A percentile compares a stretch with the other conserved stretches of the same genome.
phyloP scores from a whole-genome alignment of 2,797 vertebrate genomes.

The Zalophus californianus region DNA sequence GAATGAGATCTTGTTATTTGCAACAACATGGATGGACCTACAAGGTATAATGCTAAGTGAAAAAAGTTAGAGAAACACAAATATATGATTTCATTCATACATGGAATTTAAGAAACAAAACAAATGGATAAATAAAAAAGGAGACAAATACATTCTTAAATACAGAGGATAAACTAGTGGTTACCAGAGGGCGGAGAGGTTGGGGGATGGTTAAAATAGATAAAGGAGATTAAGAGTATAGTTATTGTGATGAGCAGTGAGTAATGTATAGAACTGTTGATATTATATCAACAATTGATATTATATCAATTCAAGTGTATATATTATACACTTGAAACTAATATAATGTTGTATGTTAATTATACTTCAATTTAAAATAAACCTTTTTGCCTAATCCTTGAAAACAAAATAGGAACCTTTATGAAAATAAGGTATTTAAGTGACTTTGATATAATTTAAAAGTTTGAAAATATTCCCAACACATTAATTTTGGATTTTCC shows the following conservation, averaged over 20 bases:
- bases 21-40: background rate
- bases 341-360: background rate
- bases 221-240: background rate
- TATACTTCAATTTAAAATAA: background rate
- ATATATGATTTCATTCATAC: background rate
- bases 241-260: background rate
- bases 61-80: background rate
- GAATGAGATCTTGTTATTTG: background rate
- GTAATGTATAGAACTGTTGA: background rate
- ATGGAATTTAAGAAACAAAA: background rate
- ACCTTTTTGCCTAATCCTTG: background rate
- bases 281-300: too few species aligned
- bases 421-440: constrained; percentile 34
- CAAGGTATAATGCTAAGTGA: background rate
- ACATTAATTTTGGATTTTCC: constrained; percentile 24
- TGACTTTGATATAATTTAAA: background rate
- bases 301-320: too few species aligned
- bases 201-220: background rate
- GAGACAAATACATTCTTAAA: background rate
- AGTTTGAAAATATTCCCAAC: background rate
- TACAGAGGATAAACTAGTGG: background rate
- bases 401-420: background rate
- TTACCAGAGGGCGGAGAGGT: background rate
- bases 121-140: background rate
- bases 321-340: background rate